Percentiles rank a stretch among this genome's conserved stretches.
Evolutionary conservation across 2,888 invertebrate species (phyloP).

Genomic region (Drepanosiphum platanoidis): DNA sequence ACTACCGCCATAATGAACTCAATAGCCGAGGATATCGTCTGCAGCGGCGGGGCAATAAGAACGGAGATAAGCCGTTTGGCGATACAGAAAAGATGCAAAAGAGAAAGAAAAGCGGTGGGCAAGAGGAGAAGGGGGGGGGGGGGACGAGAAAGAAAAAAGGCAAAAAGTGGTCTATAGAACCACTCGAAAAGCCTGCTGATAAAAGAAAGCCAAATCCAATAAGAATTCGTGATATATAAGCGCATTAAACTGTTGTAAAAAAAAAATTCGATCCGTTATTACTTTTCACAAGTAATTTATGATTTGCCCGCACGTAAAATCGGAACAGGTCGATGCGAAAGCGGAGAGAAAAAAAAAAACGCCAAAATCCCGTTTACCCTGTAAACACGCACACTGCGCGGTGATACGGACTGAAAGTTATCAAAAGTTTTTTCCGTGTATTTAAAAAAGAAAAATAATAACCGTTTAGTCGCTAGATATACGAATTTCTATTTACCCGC

Average conservation of each 20-base stretch:
- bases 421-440: neutral
- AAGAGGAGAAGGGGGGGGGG: neutral
- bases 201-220: constrained; percentile 61
- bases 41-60: constrained; percentile 15
- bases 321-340: constrained; percentile 31
- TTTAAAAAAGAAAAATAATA: neutral
- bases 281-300: constrained; percentile 48
- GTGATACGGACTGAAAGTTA: neutral
- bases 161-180: constrained; percentile 14
- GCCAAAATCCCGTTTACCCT: constrained; percentile 15
- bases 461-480: neutral
- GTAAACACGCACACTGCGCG: neutral
- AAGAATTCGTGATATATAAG: constrained; percentile 56
- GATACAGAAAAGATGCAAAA: constrained; percentile 40
- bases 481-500: too few relatives aligned
- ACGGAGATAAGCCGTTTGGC: constrained; percentile 51
- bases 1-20: constrained; percentile 38
- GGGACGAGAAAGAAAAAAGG: neutral
- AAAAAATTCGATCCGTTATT: constrained; percentile 57
- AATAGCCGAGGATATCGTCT: constrained; percentile 36
- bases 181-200: constrained; percentile 44
- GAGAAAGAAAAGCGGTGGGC: constrained; percentile 17
- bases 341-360: neutral
- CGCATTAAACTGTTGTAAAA: constrained; percentile 59
- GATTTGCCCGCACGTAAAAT: constrained; percentile 51